These are phyloP conservation scores for Meloidogyne hapla DNA, from an alignment of 1,140 invertebrate species.

Conservation along the genomic window DNA sequence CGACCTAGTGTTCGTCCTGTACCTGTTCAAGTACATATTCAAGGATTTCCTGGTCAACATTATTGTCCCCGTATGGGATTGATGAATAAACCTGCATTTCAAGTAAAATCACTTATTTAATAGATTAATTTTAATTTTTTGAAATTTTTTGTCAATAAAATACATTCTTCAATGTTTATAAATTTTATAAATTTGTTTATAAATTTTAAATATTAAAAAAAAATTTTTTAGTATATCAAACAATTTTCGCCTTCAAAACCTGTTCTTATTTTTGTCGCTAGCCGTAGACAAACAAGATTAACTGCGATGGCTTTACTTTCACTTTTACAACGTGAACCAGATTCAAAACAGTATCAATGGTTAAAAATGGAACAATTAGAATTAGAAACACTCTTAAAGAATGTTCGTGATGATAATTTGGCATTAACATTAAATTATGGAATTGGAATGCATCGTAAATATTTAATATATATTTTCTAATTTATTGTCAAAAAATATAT, in stretches of 20 bases:
- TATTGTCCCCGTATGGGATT: slow-evolving; percentile 99
- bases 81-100: slow-evolving; percentile 98
- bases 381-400: slow-evolving; percentile 66
- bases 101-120: slow-evolving; percentile 65
- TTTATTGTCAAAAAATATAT: too few species aligned
- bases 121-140: neutral
- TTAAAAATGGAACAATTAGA: slow-evolving; percentile 81
- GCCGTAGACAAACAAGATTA: slow-evolving; percentile 89
- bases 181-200: neutral
- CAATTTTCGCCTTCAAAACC: slow-evolving; percentile 87
- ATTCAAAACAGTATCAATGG: slow-evolving; percentile 83
- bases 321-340: slow-evolving; percentile 82
- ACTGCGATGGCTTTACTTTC: slow-evolving; percentile 94
- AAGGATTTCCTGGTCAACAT: slow-evolving; percentile 89
- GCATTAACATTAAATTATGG: slow-evolving; percentile 92
- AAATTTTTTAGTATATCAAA: slow-evolving; percentile 70
- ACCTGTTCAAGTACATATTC: slow-evolving; percentile 89
- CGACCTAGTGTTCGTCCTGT: slow-evolving; percentile 93
- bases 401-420: slow-evolving; percentile 81
- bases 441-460: slow-evolving; percentile 91
- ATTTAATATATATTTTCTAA: too few species aligned
- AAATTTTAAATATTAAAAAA: too few species aligned
- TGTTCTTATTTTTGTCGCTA: slow-evolving; percentile 91
- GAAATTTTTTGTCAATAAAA: too few species aligned
- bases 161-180: too few species aligned